These are phyloP conservation scores for Pogona vitticeps DNA, from an alignment of 2,113 vertebrate species.

Conservation along the genomic window DNA sequence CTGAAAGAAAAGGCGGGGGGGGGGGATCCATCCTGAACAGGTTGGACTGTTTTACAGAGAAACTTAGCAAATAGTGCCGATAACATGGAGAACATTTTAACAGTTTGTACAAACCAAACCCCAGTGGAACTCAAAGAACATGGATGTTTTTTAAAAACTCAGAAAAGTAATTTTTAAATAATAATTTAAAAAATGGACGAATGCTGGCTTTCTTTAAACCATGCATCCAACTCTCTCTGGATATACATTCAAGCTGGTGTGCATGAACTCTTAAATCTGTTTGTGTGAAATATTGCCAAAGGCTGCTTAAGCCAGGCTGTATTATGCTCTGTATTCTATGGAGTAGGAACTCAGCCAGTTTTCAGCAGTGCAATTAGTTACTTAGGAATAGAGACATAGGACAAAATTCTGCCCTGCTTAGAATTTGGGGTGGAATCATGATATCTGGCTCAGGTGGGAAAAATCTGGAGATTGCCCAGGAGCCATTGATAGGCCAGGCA, in stretches of 20 bases:
- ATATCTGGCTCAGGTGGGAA: not conserved
- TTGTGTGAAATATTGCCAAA: slow-evolving; percentile 20
- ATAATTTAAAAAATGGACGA: not conserved
- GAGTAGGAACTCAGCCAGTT: not conserved
- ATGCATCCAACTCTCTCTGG: not conserved
- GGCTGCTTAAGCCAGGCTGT: not conserved
- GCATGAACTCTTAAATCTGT: slow-evolving; percentile 5
- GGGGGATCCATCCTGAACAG: slow-evolving; percentile 66
- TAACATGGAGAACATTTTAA: slow-evolving; percentile 37
- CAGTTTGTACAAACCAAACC: slow-evolving; percentile 42
- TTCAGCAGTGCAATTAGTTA: not conserved
- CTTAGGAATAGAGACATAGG: not conserved
- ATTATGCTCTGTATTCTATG: not conserved
- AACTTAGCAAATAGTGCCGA: slow-evolving; percentile 59
- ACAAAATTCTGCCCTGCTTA: not conserved
- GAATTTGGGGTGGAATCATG: not conserved
- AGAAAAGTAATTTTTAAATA: not conserved
- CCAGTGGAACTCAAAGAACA: slow-evolving; percentile 29
- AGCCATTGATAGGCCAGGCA: no score
- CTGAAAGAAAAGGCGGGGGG: slow-evolving; percentile 71
- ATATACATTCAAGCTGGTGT: not conserved
- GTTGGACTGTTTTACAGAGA: slow-evolving; percentile 78
- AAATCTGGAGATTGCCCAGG: not conserved
- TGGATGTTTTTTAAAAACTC: not conserved
- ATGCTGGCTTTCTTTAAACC: not conserved